Evolutionary conservation across 2,888 invertebrate species (phyloP), one percentile per base, ranked within the genome.

Genomic region (Cetonia aurata): DNA sequence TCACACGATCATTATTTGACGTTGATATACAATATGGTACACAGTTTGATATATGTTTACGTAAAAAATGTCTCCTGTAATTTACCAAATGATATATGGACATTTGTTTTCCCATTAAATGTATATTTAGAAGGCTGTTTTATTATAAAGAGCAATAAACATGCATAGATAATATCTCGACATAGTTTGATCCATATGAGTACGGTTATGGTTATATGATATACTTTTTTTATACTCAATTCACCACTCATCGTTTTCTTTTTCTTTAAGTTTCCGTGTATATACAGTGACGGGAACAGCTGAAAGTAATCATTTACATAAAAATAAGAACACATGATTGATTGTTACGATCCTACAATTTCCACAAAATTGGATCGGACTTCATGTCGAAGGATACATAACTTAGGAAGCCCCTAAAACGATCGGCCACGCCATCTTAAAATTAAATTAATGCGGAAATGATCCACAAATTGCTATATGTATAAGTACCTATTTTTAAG

Each of bases 261-360:
- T 12, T n/a, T 25, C 48, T 59, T 59, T 59, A n/a, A 37, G n/a
- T 53, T 19, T 19, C 25, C 31, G 12, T 42, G 33, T 60, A 31
- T 60, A 60, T 56, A 12, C 15, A 31, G 31, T 60, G 33, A 60
- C 31, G 48, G 15, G 15, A 15, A 48, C 46, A 60, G 60, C 60
- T 60, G 60, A 60, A 60, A 60, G 60, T 33, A 48, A 60, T 60
- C 33, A 60, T 46, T 60, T 60, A 46, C 60, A 60, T 60, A 48
- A 60, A 60, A 56, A 60, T 60, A 60, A 60, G 46, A 46, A 42
- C 10, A 46, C 46, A 60, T 60, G 60, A 60, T 60, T 60, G 60
- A 60, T 60, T 60, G 48, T 60, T 46, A 60, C 60, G 31, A 25
- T 60, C 60, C 60, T 46, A 60, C 33, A 48, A 60, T 60, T 60